Evolutionary conservation across 2,113 vertebrate species (phyloP), one percentile per base, ranked within the genome.

Genomic region (Poecilia latipinna): DNA sequence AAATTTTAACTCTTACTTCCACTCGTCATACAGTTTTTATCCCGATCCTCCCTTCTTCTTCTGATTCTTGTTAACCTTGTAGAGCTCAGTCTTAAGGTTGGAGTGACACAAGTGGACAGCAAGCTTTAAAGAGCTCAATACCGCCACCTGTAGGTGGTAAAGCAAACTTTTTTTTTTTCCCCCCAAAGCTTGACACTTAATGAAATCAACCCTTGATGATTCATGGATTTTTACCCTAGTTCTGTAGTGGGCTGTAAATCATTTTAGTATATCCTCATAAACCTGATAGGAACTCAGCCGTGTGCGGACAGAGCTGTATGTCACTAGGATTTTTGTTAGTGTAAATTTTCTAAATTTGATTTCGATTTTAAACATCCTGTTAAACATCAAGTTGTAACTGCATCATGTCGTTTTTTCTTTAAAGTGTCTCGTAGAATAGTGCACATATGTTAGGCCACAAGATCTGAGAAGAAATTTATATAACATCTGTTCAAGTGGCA

Each of bases 21-120:
- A 71, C 64, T 51, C 44, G 19, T 48, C 42, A 44, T 17, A 17
- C 39, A 37, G 39, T 26, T 54, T 12, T 10, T 68, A 35, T 44
- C 67, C 17, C 57, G 73, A 66, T 68, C 29, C 26, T 13, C 17
- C 12, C 65, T 32, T 57, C 26, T 77, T 61, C 70, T 73, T 74
- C 79, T 79, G 65, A 81, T 74, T 91, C 83, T 89, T 86, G 86
- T 90, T 94, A 90, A 91, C 86, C 89, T 91, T 91, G 90, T 90
- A 91, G 90, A 88, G 72, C 77, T 75, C 81, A 85, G 86, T 90
- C 90, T 83, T 86, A 79, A 86, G 85, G 78, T 88, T 92, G 90
- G 73, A 83, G 72, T 69, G 51, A 64, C 67, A 79, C 42, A 70
- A 33, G 33, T 24, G 48, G 63, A 77, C 17, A 51, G 68, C 26